Conservation (phyloP, 2,113 vertebrate genomes). For the Gobiocypris rarus region DNA sequence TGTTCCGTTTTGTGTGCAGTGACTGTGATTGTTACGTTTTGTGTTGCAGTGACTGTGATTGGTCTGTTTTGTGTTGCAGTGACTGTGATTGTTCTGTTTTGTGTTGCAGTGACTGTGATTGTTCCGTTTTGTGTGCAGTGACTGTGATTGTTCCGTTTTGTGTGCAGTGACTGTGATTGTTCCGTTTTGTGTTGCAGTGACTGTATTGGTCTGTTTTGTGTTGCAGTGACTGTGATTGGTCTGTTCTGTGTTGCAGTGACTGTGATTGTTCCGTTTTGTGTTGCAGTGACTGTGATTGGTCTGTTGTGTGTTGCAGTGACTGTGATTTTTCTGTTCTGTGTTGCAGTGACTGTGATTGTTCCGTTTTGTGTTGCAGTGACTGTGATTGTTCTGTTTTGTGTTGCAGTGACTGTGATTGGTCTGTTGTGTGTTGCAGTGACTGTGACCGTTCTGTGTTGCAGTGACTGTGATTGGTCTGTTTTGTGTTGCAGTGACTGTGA, state of each 20-base stretch:
- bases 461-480: slow-evolving; percentile 84
- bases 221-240: slow-evolving; percentile 82
- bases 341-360: slow-evolving; percentile 82
- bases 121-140: slow-evolving; percentile 75
- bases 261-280: slow-evolving; percentile 76
- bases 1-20: slow-evolving; percentile 74
- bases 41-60: slow-evolving; percentile 80
- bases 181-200: slow-evolving; percentile 74
- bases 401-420: slow-evolving; percentile 82
- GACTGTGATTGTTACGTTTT: slow-evolving; percentile 82
- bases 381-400: slow-evolving; percentile 77
- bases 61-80: slow-evolving; percentile 76
- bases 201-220: slow-evolving; percentile 79
- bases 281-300: slow-evolving; percentile 82
- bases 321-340: no score
- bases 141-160: slow-evolving; percentile 81
- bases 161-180: slow-evolving; percentile 81
- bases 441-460: no score
- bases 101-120: slow-evolving; percentile 80
- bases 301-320: no score
- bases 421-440: no score
- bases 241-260: slow-evolving; percentile 78
- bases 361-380: slow-evolving; percentile 77
- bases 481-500: slow-evolving; percentile 79
- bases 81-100: slow-evolving; percentile 81